Percentiles rank a stretch among this genome's conserved stretches.
Evolutionary conservation across 2,113 vertebrate species (phyloP).

Genomic region (Bambusicola thoracicus): DNA sequence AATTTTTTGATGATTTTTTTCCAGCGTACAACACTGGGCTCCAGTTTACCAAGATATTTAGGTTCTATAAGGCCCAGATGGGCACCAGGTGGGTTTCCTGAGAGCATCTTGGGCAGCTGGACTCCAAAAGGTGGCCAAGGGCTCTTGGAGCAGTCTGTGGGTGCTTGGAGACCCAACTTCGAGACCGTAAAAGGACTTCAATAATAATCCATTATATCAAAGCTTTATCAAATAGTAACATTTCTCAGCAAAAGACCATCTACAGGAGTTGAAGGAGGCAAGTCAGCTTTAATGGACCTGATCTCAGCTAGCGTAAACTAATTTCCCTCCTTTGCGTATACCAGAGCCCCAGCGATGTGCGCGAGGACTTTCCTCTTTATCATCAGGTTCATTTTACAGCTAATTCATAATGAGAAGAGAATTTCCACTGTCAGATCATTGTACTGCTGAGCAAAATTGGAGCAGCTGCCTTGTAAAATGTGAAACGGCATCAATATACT

Average conservation of each 20-base stretch:
- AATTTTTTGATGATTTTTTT: background rate
- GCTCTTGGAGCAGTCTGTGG: background rate
- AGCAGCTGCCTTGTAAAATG: slow-evolving; percentile 59
- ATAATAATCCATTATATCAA: background rate
- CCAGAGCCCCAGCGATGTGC: background rate
- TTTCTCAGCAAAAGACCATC: background rate
- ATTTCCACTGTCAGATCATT: slow-evolving; percentile 8
- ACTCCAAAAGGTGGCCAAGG: background rate
- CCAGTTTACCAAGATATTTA: background rate
- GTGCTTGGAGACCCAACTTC: background rate
- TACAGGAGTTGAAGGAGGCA: background rate
- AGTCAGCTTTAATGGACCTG: background rate
- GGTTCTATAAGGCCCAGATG: background rate
- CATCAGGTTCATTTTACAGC: background rate
- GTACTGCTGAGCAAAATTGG: background rate
- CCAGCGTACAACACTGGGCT: rapidly evolving
- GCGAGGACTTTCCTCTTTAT: background rate
- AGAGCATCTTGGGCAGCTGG: background rate
- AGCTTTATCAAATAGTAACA: background rate
- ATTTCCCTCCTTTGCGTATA: background rate
- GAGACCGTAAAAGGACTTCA: background rate
- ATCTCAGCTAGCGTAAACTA: background rate
- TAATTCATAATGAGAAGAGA: background rate
- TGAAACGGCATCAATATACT: background rate
- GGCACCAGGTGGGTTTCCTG: background rate